phyloP scores from a whole-genome alignment of 2,797 vertebrate genomes.

The Eupleurogrammus muticus region DNA sequence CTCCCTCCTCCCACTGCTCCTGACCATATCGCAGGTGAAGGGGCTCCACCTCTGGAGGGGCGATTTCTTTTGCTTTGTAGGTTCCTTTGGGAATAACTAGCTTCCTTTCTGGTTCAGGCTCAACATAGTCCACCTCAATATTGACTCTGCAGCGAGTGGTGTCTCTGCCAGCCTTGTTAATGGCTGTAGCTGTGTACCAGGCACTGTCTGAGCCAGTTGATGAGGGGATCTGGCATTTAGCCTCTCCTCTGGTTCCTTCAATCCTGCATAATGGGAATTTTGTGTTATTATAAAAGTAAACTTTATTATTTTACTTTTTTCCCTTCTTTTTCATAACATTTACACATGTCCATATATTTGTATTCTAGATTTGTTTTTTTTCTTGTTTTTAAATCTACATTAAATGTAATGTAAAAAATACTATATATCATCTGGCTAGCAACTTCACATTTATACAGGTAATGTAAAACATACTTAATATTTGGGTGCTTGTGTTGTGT shows the following conservation, averaged over 20 bases:
- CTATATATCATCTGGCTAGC: neutral
- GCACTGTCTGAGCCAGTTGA: constrained; percentile 90
- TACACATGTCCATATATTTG: neutral
- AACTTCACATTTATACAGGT: neutral
- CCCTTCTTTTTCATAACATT: neutral
- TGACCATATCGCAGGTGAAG: constrained; percentile 96
- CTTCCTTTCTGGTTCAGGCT: constrained; percentile 91
- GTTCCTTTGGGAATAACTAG: constrained; percentile 95
- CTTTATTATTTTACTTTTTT: neutral
- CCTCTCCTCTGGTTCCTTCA: constrained; percentile 93
- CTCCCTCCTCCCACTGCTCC: constrained; percentile 99
- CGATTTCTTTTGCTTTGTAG: constrained; percentile 97
- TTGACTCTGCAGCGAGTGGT: constrained; percentile 98
- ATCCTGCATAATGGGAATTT: constrained; percentile 87
- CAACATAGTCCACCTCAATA: constrained; percentile 91
- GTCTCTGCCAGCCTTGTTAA: constrained; percentile 96
- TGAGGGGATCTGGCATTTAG: constrained; percentile 92
- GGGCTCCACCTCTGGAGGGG: constrained; percentile 95
- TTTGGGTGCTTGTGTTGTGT: constrained; percentile 93
- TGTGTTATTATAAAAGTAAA: constrained; percentile 8
- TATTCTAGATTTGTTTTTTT: no score
- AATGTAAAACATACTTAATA: constrained; percentile 85
- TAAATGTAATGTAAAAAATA: neutral
- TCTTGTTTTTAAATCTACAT: neutral
- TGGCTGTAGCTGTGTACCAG: constrained; percentile 99